Base-by-base conservation (phyloP, 2,797 vertebrate species). In the Antennarius maculatus region DNA sequence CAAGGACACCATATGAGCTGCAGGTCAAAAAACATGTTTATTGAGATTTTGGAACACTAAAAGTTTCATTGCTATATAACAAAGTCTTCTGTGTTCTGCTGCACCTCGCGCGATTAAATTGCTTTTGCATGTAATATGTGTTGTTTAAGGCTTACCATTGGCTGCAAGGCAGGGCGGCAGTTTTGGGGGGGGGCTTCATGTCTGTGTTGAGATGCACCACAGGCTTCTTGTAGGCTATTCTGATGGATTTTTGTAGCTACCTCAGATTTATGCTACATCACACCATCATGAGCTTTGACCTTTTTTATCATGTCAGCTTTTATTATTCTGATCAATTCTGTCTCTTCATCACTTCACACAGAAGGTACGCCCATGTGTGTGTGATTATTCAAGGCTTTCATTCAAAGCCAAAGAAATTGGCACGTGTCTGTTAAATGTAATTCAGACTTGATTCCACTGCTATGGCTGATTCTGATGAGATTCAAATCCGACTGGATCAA, bases 1-100 rank as follows among this genome's bases (percentile, higher is more conserved):
- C 86, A 86, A 91, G 91, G 87, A 92, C 83, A 50, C 29, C 39
- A 64, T 62, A 71, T 49, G 71, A 76, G 54, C 83, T 75, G 66
- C 61, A 74, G 91, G 67, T 92, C 92, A 89, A 77, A 56, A 69
- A 52, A 42, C 6, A 17, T n/a, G 53, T 37, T 39, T 6, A 17
- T 50, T 11, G 11, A 12, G 18, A 17, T 50, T 11, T 17, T 27
- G 18, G n/a, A 46, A 46, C 16, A 46, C 45, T 46, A 46, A n/a
- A 46, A n/a, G 7, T 50, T 27, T 11, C 42, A 43, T 4, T 43
- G 42, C 15, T 14, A 15, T 13, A 43, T 43, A 14, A 13, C 52
- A 18, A 14, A 3, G 0, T 29, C n/a, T 46, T 46, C 27, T 48
- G 48, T 43, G 41, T 10, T 41, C n/a, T 5, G 2, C 18, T 13